phyloP scores from a whole-genome alignment of 1,140 invertebrate species.

The Meloidogyne exigua region DNA sequence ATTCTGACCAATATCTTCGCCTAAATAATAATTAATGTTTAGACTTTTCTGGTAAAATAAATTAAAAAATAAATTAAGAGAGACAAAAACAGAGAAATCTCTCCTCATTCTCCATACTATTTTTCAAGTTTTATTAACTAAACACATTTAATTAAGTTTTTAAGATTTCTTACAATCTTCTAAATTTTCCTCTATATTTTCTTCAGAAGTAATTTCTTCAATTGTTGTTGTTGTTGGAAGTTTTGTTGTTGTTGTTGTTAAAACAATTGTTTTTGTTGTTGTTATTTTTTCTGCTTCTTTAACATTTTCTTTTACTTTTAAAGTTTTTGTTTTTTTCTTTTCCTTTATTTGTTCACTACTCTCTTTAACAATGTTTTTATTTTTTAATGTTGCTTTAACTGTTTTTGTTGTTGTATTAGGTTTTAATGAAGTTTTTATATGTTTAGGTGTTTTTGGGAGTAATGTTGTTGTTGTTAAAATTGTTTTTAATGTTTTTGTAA shows the following conservation, averaged over 20 bases:
- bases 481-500: neutral
- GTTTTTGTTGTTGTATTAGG: neutral
- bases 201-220: neutral
- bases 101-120: too few relatives aligned
- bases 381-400: neutral
- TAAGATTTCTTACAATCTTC: neutral
- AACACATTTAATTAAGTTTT: too few relatives aligned
- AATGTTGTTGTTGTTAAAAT: neutral
- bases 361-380: neutral
- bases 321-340: too few relatives aligned
- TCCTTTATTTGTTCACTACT: neutral
- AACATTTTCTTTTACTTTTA: neutral
- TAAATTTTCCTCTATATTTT: neutral
- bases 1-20: slow-evolving; percentile 19
- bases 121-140: too few relatives aligned
- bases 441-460: neutral
- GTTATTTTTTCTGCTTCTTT: neutral
- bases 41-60: neutral
- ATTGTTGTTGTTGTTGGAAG: neutral
- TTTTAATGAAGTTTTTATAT: neutral
- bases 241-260: neutral
- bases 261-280: neutral
- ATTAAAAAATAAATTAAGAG: too few relatives aligned
- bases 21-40: neutral
- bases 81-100: too few relatives aligned